phyloP scores from a whole-genome alignment of 2,888 invertebrate species.

The Enchytraeus crypticus region DNA sequence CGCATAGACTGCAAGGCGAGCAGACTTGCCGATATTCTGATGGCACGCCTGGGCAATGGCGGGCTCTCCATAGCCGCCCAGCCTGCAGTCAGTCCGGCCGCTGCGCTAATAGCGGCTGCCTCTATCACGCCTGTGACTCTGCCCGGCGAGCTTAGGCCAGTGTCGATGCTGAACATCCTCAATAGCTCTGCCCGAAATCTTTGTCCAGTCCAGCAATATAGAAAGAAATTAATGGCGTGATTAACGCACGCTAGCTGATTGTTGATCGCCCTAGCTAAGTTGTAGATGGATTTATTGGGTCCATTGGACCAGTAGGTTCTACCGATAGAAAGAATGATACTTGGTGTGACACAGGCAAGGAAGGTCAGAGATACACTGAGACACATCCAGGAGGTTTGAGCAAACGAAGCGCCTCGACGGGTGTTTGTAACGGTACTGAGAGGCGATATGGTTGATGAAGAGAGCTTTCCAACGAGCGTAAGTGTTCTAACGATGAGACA shows the following conservation, averaged over 20 bases:
- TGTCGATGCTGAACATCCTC: background rate
- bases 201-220: constrained; percentile 27
- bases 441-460: no score
- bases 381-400: constrained; percentile 27
- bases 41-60: no score
- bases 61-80: no score
- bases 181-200: constrained; percentile 22
- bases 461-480: constrained; percentile 3
- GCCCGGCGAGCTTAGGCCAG: no score
- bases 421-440: no score
- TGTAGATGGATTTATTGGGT: constrained; percentile 8
- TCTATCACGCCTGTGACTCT: no score
- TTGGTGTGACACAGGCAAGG: constrained; percentile 26
- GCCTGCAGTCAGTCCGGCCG: no score
- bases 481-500: constrained; percentile 22
- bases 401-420: constrained; percentile 6
- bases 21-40: no score
- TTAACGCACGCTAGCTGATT: constrained; percentile 27
- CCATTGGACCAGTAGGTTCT: constrained; percentile 22
- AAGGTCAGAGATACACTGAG: constrained; percentile 26
- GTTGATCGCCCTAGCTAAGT: constrained; percentile 23
- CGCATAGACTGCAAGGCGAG: no score
- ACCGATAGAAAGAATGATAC: constrained; percentile 26
- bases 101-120: no score
- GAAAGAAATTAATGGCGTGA: constrained; percentile 27